Evolutionary conservation across 1,140 invertebrate genomes (phyloP).

Genomic region (Atta cephalotes): DNA sequence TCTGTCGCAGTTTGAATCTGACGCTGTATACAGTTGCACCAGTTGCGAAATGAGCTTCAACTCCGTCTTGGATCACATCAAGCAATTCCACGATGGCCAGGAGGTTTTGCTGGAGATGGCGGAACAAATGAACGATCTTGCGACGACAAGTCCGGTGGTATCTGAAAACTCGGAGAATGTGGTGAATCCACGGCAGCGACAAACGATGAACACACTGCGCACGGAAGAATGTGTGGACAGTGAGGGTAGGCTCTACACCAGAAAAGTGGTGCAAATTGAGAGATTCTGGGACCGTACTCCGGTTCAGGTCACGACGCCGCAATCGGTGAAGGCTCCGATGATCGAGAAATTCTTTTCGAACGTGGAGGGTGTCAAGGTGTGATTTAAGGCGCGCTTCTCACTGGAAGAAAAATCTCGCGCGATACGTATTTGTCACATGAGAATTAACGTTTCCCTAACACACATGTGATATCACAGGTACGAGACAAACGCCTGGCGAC

Average conservation of each 20-base stretch:
- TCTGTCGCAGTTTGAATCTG: constrained; percentile 74
- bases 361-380: constrained; percentile 83
- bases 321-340: constrained; percentile 81
- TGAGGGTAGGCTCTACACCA: constrained; percentile 85
- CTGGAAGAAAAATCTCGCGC: background rate
- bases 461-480: constrained; percentile 66
- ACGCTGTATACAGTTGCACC: constrained; percentile 88
- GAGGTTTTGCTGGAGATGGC: constrained; percentile 88
- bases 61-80: constrained; percentile 89
- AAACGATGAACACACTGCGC: constrained; percentile 84
- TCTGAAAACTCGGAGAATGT: constrained; percentile 65
- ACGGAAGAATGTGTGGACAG: constrained; percentile 86
- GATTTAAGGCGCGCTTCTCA: constrained; percentile 23
- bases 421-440: background rate
- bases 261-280: constrained; percentile 87
- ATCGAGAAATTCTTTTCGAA: constrained; percentile 86
- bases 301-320: constrained; percentile 59
- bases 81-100: constrained; percentile 89
- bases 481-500: constrained; percentile 78
- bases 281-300: constrained; percentile 85
- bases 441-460: background rate
- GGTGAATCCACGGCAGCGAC: constrained; percentile 71
- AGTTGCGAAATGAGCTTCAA: constrained; percentile 89
- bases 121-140: constrained; percentile 78
- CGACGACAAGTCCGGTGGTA: constrained; percentile 48